phyloP scores from a whole-genome alignment of 2,797 vertebrate genomes.

The Platalea minor region DNA sequence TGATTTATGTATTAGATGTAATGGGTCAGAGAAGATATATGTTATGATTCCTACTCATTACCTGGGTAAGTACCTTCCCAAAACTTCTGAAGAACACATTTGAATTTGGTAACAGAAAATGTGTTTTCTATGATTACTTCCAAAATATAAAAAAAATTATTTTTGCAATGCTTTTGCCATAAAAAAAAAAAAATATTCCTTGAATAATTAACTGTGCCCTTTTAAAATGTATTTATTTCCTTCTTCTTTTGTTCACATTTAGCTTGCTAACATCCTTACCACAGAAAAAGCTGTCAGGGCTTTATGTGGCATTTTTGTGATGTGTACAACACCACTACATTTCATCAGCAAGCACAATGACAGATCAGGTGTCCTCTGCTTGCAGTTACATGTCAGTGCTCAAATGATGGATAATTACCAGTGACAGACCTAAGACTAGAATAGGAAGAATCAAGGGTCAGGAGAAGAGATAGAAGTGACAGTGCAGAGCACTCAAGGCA shows the following conservation, averaged over 20 bases:
- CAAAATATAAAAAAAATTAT: not conserved
- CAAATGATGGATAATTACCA: conserved; percentile 14
- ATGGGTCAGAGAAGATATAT: not conserved
- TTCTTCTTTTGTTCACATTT: not conserved
- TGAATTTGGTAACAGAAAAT: not conserved
- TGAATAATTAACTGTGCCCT: not conserved
- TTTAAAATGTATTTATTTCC: not conserved
- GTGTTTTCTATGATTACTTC: not conserved
- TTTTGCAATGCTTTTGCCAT: not conserved
- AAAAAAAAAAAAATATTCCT: not conserved
- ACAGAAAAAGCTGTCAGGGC: not conserved
- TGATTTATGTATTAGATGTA: not conserved
- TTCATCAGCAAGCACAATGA: not conserved
- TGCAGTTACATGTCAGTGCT: not conserved
- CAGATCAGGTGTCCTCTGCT: conserved; percentile 18
- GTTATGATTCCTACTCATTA: not conserved
- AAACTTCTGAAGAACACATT: not conserved
- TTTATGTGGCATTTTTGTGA: not conserved
- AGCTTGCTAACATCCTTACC: not conserved
- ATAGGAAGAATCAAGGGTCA: not conserved
- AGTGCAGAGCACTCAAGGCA: not conserved
- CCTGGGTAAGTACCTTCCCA: not conserved
- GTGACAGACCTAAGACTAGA: not conserved
- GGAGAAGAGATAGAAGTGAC: not conserved
- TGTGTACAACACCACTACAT: not conserved